Base-by-base conservation (phyloP, 2,888 invertebrate genomes). In the Drosophila nr. fundita region DNA sequence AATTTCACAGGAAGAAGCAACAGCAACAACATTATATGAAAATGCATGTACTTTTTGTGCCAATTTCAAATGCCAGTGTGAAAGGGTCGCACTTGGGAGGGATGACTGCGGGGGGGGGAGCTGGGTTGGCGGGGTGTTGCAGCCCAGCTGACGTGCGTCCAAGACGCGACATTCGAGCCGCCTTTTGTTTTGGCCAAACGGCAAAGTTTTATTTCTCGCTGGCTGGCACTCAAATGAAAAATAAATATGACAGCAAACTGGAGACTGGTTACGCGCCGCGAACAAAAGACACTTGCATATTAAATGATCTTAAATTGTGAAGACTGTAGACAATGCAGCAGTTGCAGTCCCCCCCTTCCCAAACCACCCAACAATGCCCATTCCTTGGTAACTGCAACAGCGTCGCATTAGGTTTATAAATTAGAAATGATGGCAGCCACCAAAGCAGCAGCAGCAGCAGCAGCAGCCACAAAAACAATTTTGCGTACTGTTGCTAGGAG, bases 271-370 rank as follows among this genome's bases (percentile, higher is more conserved):
- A 74, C 81, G 73, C 68, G 77, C 62, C 61, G 60, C 72, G 81
- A 80, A 83, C 84, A 86, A 88, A 83, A 83, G 82, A 77, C 78
- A 83, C 84, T 89, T 89, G 88, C 89, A 89, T 89, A 83, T 86
- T 89, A 84, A 89, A 89, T 88, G 86, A 89, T 89, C 88, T 86
- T 89, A 89, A 89, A 88, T 82, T 83, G 88, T 73, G 74, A 78
- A 80, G 87, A 89, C 83, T 73, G 69, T 71, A 81, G 89, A 89
- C 82, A 89, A 87, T 59, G 74, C 55, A 52, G 55, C 49, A 29
- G 70, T 34, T 61, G 27, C 63, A 27, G 21, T 7, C 3, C 42
- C 5, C 29, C 10, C 10, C 10, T 30, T 32, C 32, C 10, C 3
- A 32, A 32, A 1, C 32, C 21, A 13, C 11, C 13, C 7, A 7